Evolutionary conservation across 2,113 vertebrate genomes (phyloP).

Genomic region (Protobothrops mucrosquamatus): DNA sequence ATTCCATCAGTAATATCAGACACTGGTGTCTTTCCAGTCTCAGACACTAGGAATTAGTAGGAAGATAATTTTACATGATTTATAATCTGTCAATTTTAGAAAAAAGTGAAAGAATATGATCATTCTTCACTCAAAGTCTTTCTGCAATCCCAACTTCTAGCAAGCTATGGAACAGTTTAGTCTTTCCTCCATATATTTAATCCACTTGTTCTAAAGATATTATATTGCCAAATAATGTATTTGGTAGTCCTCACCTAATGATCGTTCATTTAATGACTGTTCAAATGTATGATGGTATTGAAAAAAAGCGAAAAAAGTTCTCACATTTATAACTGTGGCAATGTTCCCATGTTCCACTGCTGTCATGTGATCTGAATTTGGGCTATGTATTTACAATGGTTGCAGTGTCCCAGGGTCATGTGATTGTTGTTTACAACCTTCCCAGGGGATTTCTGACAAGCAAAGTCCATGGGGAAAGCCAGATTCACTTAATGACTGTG

Average conservation of each 20-base stretch:
- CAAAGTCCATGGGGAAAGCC: not conserved
- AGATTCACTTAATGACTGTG: not conserved
- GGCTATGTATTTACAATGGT: not conserved
- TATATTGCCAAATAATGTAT: not conserved
- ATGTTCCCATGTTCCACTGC: not conserved
- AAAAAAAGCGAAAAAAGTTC: not conserved
- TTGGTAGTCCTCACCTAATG: not conserved
- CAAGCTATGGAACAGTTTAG: not conserved
- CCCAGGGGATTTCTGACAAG: not conserved
- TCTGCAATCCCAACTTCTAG: not conserved
- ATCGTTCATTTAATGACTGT: not conserved
- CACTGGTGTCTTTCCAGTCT: not conserved
- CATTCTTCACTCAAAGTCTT: not conserved
- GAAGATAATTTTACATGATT: not conserved
- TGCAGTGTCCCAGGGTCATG: not conserved
- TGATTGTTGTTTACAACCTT: not conserved
- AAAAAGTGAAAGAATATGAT: not conserved
- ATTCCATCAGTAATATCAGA: not conserved
- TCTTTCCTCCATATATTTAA: not conserved
- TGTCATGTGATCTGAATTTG: not conserved
- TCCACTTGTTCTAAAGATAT: not conserved
- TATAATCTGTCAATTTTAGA: not conserved
- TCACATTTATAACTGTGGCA: not conserved
- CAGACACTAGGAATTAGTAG: not conserved
- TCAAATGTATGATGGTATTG: not conserved